phyloP scores from a whole-genome alignment of 1,140 invertebrate species.

The Tetraneura akinire region DNA sequence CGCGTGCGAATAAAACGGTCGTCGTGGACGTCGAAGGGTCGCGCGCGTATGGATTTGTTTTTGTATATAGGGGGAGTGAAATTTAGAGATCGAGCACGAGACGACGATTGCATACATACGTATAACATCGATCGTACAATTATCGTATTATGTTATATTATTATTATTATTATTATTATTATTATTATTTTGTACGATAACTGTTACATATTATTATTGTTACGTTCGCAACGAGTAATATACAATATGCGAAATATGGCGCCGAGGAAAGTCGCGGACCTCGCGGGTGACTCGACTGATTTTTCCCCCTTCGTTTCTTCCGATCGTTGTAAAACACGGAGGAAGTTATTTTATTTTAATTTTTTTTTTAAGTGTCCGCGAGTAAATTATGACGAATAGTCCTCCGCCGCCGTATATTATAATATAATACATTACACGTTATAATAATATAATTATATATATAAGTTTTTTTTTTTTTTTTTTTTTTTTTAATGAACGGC shows the following conservation, averaged over 20 bases:
- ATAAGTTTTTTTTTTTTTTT: too few species aligned
- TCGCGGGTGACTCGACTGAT: not conserved
- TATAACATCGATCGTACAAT: too few species aligned
- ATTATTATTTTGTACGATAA: not conserved
- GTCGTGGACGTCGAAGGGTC: not conserved
- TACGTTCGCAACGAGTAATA: too few species aligned
- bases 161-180: too few species aligned
- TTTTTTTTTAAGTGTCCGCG: not conserved
- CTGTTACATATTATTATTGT: too few species aligned
- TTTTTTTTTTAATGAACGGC: constrained; percentile 42
- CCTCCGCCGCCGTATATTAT: not conserved
- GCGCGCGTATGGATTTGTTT: constrained; percentile 11
- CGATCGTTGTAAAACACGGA: not conserved
- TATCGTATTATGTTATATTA: too few species aligned
- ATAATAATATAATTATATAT: too few species aligned
- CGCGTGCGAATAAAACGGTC: constrained; percentile 26
- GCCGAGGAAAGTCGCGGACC: too few species aligned
- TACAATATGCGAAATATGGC: too few species aligned
- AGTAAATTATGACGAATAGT: constrained; percentile 50
- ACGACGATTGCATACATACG: not conserved
- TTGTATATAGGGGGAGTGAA: not conserved
- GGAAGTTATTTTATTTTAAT: too few species aligned
- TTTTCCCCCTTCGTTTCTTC: not conserved
- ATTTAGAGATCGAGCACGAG: not conserved
- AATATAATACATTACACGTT: not conserved